A percentile compares a stretch with the other conserved stretches of the same genome.
Conservation (phyloP, 1,140 invertebrate genomes). For the Daktulosphaira vitifoliae region DNA sequence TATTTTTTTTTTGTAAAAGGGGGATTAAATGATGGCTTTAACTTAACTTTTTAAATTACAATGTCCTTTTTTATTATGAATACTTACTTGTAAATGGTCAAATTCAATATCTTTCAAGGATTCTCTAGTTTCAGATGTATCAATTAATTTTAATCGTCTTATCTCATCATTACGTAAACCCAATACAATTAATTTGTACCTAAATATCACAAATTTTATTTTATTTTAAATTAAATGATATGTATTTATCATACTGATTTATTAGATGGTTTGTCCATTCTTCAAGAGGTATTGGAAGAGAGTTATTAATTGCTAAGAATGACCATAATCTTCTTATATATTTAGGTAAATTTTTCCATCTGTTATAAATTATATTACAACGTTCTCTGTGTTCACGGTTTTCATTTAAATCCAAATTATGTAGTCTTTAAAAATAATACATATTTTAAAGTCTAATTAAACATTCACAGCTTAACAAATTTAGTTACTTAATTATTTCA, state of each 20-base stretch:
- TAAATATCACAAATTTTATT: neutral
- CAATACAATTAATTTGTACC: conserved; percentile 8
- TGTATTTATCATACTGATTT: neutral
- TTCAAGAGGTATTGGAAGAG: neutral
- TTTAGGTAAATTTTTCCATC: conserved; percentile 18
- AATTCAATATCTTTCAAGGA: neutral
- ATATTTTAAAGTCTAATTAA: too few relatives aligned
- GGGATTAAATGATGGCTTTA: too few relatives aligned
- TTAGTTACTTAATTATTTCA: too few relatives aligned
- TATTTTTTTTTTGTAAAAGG: neutral
- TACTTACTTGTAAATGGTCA: conserved; percentile 5
- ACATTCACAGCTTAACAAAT: too few relatives aligned
- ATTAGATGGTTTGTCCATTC: conserved; percentile 4
- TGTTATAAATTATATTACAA: too few relatives aligned
- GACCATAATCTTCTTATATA: conserved; percentile 7
- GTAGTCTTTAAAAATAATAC: too few relatives aligned
- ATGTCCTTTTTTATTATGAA: too few relatives aligned
- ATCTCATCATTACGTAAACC: conserved; percentile 17
- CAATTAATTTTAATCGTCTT: conserved; percentile 5
- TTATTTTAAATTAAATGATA: too few relatives aligned
- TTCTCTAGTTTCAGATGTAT: conserved; percentile 5
- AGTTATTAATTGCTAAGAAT: conserved; percentile 1
- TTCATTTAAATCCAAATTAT: too few relatives aligned
- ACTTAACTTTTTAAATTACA: too few relatives aligned
- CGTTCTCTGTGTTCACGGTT: too few relatives aligned